Base-by-base conservation (phyloP, 2,888 invertebrate genomes). In the Rhagium mordax region DNA sequence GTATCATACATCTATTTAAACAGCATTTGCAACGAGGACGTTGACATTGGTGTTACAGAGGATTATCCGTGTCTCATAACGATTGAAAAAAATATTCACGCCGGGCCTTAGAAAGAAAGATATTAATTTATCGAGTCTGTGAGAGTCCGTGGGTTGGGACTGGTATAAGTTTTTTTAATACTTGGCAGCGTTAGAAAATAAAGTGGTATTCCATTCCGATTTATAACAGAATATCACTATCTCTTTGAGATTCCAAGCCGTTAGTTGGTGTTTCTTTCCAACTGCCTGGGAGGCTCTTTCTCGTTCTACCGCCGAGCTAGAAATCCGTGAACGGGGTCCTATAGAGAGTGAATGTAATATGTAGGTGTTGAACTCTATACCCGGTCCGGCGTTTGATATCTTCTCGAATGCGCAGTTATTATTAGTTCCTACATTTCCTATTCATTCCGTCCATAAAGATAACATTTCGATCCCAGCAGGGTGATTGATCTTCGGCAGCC, bases 261-360 rank as follows among this genome's bases (percentile, higher is more conserved):
- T 75, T 75, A 75, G 70, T 73, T 67, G 70, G 62, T 57, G 71
- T 71, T 72, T 70, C 67, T 67, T 70, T 70, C 70, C 64, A 62
- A 41, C n/a, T 62, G 72, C 70, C 75, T 41, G 33, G 20, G 55
- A 51, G 75, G 62, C 61, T 64, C 55, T 72, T 75, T 75, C 72
- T 75, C 67, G 64, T 72, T 72, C 70, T 75, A 24, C 41, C 65
- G 60, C 67, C 55, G 48, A 57, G 72, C 66, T 69, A 75, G 62
- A 67, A 70, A 70, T 61, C 62, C 57, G 65, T 69, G 62, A 72
- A 67, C 67, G 67, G 47, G 21, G 29, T 71, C 71, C 69, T 69
- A 71, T 74, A 53, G 74, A 74, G 74, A 74, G 74, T 74, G 74
- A 74, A 74, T 72, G 74, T 72, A 72, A 65, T 72, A 72, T 67